Evolutionary conservation across 1,140 invertebrate species (phyloP).

Genomic region (Trichoplusia ni): DNA sequence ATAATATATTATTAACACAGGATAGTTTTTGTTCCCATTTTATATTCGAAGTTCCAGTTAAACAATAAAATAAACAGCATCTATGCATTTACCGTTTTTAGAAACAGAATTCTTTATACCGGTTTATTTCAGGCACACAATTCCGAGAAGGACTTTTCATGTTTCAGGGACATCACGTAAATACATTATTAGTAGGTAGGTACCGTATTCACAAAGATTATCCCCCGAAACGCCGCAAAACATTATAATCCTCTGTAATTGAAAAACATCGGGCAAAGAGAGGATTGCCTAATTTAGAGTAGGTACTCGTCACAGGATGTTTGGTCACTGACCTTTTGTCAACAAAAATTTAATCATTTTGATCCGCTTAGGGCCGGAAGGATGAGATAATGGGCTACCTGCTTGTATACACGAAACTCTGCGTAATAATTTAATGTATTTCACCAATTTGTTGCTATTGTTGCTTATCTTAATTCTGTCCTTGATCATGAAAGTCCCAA

Average conservation of each 20-base stretch:
- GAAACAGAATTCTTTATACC: too few species aligned
- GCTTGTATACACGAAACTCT: background rate
- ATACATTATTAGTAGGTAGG: background rate
- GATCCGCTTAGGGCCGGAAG: slow-evolving; percentile 29
- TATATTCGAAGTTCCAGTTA: too few species aligned
- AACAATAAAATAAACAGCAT: too few species aligned
- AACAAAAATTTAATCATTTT: slow-evolving; percentile 30
- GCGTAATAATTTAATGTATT: too few species aligned
- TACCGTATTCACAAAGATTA: slow-evolving; percentile 1
- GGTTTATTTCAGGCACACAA: too few species aligned
- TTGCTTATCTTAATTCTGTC: too few species aligned
- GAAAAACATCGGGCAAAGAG: slow-evolving; percentile 10
- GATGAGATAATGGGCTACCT: slow-evolving; percentile 19
- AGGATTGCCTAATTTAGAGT: slow-evolving; percentile 5
- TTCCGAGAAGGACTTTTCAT: too few species aligned
- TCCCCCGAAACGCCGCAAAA: background rate
- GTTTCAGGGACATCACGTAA: background rate
- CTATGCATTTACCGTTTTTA: too few species aligned
- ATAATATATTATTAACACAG: too few species aligned
- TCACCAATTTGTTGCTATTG: too few species aligned
- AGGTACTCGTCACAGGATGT: slow-evolving; percentile 12
- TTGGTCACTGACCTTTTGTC: slow-evolving; percentile 19
- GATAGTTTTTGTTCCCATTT: too few species aligned
- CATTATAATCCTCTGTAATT: slow-evolving; percentile 14
- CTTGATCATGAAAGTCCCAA: too few species aligned